A percentile compares a stretch with the other conserved stretches of the same genome.
Conservation (phyloP, 2,113 vertebrate species). For the Ptilorrhoa leucosticta region DNA sequence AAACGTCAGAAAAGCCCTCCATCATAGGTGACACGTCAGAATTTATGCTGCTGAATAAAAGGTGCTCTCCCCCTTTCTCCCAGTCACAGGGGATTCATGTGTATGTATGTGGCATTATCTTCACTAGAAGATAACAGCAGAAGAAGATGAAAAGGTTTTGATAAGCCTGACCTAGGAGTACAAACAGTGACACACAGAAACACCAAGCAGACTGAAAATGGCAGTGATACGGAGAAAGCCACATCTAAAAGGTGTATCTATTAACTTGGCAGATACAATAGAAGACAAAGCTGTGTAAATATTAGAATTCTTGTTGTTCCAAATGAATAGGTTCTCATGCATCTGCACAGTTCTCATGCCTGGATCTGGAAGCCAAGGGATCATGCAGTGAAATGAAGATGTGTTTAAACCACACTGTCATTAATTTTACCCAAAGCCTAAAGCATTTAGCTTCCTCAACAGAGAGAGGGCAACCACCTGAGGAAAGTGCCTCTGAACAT, state of each 20-base stretch:
- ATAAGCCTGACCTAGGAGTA: neutral
- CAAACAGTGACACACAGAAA: constrained; percentile 48
- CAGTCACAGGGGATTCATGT: neutral
- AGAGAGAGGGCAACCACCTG: neutral
- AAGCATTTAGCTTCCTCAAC: neutral
- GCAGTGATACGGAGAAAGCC: constrained; percentile 19
- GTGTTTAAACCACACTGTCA: neutral
- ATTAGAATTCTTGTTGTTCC: neutral
- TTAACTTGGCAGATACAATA: constrained; percentile 26
- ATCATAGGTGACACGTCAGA: neutral
- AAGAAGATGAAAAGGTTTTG: constrained; percentile 40
- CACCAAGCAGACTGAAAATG: constrained; percentile 14
- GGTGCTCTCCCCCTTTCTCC: neutral
- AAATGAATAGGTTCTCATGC: neutral
- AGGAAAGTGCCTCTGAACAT: neutral
- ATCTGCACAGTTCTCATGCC: neutral
- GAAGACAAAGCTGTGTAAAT: constrained; percentile 40
- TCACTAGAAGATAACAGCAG: neutral
- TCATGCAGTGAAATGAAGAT: neutral
- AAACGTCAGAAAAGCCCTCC: neutral
- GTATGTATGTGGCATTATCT: constrained; percentile 19
- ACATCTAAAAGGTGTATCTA: constrained; percentile 9
- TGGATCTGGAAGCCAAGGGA: neutral
- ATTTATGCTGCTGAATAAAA: neutral
- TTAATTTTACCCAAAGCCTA: neutral